Evolutionary conservation across 2,888 invertebrate genomes (phyloP).

Genomic region (Caenorhabditis macrosperma): DNA sequence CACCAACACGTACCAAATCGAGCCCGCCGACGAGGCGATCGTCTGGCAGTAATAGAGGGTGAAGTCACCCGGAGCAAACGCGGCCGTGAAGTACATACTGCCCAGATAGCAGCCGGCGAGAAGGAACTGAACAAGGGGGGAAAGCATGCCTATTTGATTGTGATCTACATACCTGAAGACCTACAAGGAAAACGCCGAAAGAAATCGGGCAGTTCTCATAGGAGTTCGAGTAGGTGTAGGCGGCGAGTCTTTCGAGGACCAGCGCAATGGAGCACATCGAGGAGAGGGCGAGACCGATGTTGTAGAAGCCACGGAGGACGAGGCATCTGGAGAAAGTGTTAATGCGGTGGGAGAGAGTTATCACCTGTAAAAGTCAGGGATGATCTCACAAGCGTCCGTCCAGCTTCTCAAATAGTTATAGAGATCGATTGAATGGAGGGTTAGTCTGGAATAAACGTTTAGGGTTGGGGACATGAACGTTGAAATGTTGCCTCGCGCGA

Average conservation of each 20-base stretch:
- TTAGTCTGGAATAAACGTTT: constrained; percentile 12
- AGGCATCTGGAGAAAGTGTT: constrained; percentile 12
- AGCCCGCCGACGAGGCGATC: constrained; percentile 22
- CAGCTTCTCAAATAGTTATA: neutral
- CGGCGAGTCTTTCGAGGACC: constrained; percentile 24
- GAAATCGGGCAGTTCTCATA: constrained; percentile 25
- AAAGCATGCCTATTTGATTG: too few relatives aligned
- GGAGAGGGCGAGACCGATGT: constrained; percentile 33
- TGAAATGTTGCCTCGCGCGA: too few relatives aligned
- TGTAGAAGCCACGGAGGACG: constrained; percentile 21
- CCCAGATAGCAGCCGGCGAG: constrained; percentile 9
- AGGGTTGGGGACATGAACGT: too few relatives aligned
- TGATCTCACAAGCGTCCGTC: constrained; percentile 11
- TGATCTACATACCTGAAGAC: too few relatives aligned
- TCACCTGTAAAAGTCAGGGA: constrained; percentile 29
- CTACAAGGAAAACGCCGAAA: constrained; percentile 7
- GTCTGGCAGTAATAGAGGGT: constrained; percentile 39
- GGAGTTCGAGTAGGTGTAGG: neutral
- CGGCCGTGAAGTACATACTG: constrained; percentile 34
- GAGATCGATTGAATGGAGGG: constrained; percentile 23
- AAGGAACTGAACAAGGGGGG: constrained; percentile 9
- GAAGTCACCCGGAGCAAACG: constrained; percentile 12
- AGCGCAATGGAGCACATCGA: constrained; percentile 38
- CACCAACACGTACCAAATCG: constrained; percentile 16
- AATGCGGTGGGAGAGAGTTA: neutral